Conservation (phyloP, 2,888 invertebrate species). For the Tetropium fuscum region DNA sequence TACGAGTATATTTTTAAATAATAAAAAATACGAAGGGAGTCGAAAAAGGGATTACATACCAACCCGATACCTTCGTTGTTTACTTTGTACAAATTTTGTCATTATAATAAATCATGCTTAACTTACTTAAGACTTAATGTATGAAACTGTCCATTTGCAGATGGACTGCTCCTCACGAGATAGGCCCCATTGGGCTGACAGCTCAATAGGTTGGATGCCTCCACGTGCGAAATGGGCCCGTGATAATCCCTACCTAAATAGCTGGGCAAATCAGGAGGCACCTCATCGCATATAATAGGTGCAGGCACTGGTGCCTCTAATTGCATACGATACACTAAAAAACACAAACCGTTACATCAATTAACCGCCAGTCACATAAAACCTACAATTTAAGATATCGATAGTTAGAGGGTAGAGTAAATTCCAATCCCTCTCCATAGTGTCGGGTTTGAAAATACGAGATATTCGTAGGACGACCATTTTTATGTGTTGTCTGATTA, state of each 20-base stretch:
- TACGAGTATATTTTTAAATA: too few relatives aligned
- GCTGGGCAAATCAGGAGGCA: constrained; percentile 68
- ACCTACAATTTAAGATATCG: constrained; percentile 49
- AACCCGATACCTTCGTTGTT: too few relatives aligned
- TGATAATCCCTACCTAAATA: constrained; percentile 87
- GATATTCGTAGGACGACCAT: constrained; percentile 47
- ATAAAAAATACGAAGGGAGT: too few relatives aligned
- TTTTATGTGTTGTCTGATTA: constrained; percentile 17
- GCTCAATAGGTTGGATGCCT: constrained; percentile 78
- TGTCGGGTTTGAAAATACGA: constrained; percentile 25
- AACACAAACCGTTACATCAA: constrained; percentile 16
- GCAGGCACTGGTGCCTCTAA: constrained; percentile 86
- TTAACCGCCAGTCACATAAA: constrained; percentile 8
- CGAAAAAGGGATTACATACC: too few relatives aligned
- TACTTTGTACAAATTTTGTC: neutral
- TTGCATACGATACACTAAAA: constrained; percentile 87
- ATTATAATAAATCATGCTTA: neutral
- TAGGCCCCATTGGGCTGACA: constrained; percentile 82
- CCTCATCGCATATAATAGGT: constrained; percentile 73
- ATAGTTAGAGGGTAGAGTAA: constrained; percentile 50
- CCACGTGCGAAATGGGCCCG: constrained; percentile 84
- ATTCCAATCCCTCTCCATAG: constrained; percentile 47
- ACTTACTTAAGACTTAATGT: constrained; percentile 85
- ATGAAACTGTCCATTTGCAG: constrained; percentile 79
- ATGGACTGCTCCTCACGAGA: constrained; percentile 84